Evolutionary conservation across 1,140 invertebrate species (phyloP), one percentile per base, ranked within the genome.

Genomic region (Conus betulinus): DNA sequence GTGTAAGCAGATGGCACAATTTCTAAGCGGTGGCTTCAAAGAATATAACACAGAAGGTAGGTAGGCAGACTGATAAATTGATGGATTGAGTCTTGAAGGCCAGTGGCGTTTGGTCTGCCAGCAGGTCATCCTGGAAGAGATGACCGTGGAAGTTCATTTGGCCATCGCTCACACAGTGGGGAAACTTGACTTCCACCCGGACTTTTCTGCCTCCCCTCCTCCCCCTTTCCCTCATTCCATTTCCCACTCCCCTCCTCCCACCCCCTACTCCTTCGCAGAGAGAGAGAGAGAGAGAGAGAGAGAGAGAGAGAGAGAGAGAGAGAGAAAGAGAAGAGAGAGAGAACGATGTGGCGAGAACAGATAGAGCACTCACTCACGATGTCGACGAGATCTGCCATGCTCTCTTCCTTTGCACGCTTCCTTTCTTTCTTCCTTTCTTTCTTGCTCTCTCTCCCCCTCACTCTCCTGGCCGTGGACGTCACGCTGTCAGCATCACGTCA

Each of bases 401-500:
- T 71, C 67, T 71, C 67, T 71, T 23, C 23, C 67, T 23, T n/a
- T 23, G 11, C 20, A 20, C 20, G 20, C 67, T 71, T 10, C 8
- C 23, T 71, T 20, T 63, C 23, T 20, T 11, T 71, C 67, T 71
- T 23, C 8, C 67, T 2, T 23, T 71, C 23, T n/a, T 71, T n/a
- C 67, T 7, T 23, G 11, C 67, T 71, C 67, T 71, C 67, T 71
- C 6, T 71, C 67, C 20, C 67, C 20, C 23, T 71, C 67, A 23
- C 67, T 23, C 11, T 13, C 7, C 11, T 0, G 6, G 13, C 20
- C 67, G 23, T 23, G 17, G 67, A 23, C 67, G 23, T n/a, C 67
- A 71, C 67, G 67, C 67, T 71, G 67, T 71, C 67, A 71, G 67
- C 67, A 71, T n/a, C 67, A 71, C 67, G 67, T 71, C 67, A 71